Evolutionary conservation across 2,888 invertebrate genomes (phyloP).

Genomic region (Aleiodes alternator): DNA sequence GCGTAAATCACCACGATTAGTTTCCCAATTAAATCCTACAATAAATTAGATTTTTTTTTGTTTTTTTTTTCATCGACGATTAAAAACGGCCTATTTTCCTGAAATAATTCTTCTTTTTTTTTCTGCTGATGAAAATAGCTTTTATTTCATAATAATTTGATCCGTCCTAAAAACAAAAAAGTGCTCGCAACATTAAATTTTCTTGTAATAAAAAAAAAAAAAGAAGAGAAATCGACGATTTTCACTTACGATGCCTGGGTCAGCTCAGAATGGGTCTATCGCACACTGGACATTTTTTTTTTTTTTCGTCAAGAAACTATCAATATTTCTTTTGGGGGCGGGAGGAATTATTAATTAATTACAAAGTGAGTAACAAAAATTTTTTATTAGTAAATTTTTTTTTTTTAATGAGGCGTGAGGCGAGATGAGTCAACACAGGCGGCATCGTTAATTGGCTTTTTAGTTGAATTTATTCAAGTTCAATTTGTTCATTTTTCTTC

Average conservation of each 20-base stretch:
- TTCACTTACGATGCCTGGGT: slow-evolving; percentile 71
- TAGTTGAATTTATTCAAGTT: background rate
- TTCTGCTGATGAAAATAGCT: too few relatives aligned
- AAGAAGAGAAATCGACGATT: slow-evolving; percentile 27
- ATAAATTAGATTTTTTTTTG: slow-evolving; percentile 33
- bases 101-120: too few relatives aligned
- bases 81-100: background rate
- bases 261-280: slow-evolving; percentile 73
- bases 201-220: too few relatives aligned
- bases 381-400: slow-evolving; percentile 20
- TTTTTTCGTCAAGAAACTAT: slow-evolving; percentile 5
- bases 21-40: slow-evolving; percentile 45
- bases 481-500: too few relatives aligned
- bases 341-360: background rate
- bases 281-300: slow-evolving; percentile 72
- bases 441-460: slow-evolving; percentile 16
- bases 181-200: background rate
- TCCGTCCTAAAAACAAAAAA: background rate
- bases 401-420: slow-evolving; percentile 11
- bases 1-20: slow-evolving; percentile 71
- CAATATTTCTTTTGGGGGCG: background rate
- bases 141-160: background rate
- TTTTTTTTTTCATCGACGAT: slow-evolving; percentile 17
- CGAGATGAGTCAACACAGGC: slow-evolving; percentile 14
- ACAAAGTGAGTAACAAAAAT: background rate